A percentile compares a stretch with the other conserved stretches of the same genome.
These are phyloP conservation scores for Ancistrus triradiatus DNA, from an alignment of 2,113 vertebrate species.

Conservation along the genomic window DNA sequence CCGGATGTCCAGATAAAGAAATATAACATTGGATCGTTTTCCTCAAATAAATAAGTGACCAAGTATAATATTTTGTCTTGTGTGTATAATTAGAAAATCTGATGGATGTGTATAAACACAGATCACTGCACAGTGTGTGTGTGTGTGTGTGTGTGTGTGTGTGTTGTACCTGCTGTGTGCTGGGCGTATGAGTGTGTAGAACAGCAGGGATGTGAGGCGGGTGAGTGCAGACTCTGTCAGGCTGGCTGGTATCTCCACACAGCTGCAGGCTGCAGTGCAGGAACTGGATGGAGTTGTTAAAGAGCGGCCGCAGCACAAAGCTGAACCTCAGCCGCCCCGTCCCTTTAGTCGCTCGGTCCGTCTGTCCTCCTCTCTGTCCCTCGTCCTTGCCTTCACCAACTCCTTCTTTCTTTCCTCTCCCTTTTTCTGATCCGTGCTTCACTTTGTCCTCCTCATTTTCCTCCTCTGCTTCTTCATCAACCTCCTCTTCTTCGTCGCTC, in stretches of 20 bases:
- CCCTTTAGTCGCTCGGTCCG: background rate
- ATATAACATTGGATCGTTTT: too few species aligned
- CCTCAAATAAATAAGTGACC: too few species aligned
- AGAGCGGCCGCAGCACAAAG: slow-evolving; percentile 64
- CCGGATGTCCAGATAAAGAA: too few species aligned
- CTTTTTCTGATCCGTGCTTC: background rate
- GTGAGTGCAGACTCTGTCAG: slow-evolving; percentile 36
- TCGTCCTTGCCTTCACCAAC: background rate
- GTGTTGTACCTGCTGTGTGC: background rate
- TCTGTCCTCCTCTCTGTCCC: background rate
- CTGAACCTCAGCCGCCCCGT: slow-evolving; percentile 58
- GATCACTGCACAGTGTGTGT: background rate
- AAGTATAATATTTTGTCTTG: too few species aligned
- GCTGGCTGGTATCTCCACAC: slow-evolving; percentile 45
- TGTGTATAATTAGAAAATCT: too few species aligned
- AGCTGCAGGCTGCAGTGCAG: slow-evolving; percentile 71
- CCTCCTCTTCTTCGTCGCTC: background rate
- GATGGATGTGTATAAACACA: background rate
- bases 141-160: background rate
- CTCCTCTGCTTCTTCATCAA: background rate
- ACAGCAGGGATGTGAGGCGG: slow-evolving; percentile 54
- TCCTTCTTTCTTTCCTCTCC: background rate
- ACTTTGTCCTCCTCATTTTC: background rate
- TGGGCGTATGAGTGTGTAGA: background rate
- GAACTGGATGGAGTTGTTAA: slow-evolving; percentile 71